Base-by-base conservation (phyloP, 2,113 vertebrate species). In the Dissostichus mawsoni region DNA sequence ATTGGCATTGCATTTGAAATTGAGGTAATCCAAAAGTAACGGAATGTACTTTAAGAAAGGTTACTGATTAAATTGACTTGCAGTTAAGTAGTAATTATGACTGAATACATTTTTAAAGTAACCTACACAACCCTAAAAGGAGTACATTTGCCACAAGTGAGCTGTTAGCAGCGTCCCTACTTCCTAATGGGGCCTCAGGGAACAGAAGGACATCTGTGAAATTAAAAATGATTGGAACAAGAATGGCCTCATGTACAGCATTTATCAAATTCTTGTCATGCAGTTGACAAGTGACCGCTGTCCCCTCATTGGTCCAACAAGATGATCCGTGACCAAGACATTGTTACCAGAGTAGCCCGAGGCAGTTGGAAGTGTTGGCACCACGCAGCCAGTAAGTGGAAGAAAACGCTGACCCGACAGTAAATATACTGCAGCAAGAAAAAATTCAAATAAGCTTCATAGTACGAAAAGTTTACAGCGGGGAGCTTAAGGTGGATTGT, bases 321-420 rank as follows among this genome's bases (percentile, higher is more conserved):
- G 58, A 52, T 65, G 62, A 44, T 56, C 62, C 29, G 48, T n/a
- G 20, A 57, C 50, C 59, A 48, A 53, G 47, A 51, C 48, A 51
- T 48, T 50, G 52, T 82, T 68, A 47, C 64, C 57, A 56, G 55
- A 55, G 47, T 59, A 74, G 57, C 68, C 59, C 9, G 25, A 62
- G 71, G 80, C 76, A 11, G 68, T 59, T n/a, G 68, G 47, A 61
- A 64, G 48, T 55, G 57, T 75, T 68, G 62, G 75, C 74, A 78
- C 51, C 56, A 45, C 3, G 13, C 61, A 76, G 56, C 56, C 29
- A 36, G 52, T 33, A 41, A 56, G 45, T 47, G 74, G 47, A 44
- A 29, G 64, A 85, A 84, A 80, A 70, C 67, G 86, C 80, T 83
- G 83, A 88, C 72, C 33, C 11, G 12, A 74, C 45, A 36, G 12